Evolutionary conservation across 2,888 invertebrate genomes (phyloP).

Genomic region (Ashinkailepas kermadecensis): DNA sequence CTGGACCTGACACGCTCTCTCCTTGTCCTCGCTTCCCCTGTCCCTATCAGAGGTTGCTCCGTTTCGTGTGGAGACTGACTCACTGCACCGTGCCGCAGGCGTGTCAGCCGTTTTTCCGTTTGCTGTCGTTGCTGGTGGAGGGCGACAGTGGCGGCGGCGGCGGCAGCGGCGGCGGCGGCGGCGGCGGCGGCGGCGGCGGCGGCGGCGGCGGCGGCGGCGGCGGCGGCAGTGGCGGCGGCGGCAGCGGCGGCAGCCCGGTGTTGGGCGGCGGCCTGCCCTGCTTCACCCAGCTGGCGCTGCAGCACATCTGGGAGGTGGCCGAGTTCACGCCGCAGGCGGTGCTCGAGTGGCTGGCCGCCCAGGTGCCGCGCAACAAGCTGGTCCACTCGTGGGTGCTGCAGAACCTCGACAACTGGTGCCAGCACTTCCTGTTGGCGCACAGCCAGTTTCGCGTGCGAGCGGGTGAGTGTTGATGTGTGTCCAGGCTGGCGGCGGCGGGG

Average conservation of each 20-base stretch:
- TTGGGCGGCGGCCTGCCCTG: conserved; percentile 61
- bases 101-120: conserved; percentile 58
- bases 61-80: no score
- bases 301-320: conserved; percentile 72
- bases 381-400: conserved; percentile 88
- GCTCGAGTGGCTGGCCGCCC: conserved; percentile 37
- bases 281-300: conserved; percentile 80
- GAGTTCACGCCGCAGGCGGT: conserved; percentile 44
- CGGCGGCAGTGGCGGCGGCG: not conserved
- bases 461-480: conserved; percentile 45
- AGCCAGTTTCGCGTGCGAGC: conserved; percentile 77
- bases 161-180: not conserved
- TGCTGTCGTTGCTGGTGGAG: conserved; percentile 15
- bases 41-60: no score
- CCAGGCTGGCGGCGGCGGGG: no score
- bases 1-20: no score
- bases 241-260: not conserved
- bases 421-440: conserved; percentile 76
- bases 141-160: not conserved
- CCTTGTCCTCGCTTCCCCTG: no score
- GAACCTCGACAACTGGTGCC: conserved; percentile 85
- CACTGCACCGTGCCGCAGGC: conserved; percentile 53
- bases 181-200: not conserved
- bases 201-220: not conserved
- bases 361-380: conserved; percentile 70